phyloP scores from a whole-genome alignment of 2,797 vertebrate species.

The Thaleichthys pacificus region DNA sequence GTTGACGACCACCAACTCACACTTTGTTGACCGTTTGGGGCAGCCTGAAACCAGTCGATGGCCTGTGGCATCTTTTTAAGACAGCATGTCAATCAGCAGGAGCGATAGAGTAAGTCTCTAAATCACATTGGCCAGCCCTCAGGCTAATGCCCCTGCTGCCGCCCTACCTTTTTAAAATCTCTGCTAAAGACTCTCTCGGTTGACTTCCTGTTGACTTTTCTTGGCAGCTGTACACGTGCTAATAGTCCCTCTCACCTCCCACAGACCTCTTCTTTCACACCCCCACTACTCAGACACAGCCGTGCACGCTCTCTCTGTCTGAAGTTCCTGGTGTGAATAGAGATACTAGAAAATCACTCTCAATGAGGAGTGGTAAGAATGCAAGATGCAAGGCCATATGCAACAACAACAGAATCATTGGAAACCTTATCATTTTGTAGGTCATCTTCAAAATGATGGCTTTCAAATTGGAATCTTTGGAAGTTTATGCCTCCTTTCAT shows the following conservation, averaged over 20 bases:
- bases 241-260: constrained; percentile 8
- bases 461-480: no score
- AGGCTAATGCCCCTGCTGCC: background rate
- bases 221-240: constrained; percentile 25
- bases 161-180: constrained; percentile 49
- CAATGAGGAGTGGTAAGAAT: background rate
- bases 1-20: no score
- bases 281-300: background rate
- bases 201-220: constrained; percentile 47
- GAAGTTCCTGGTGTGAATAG: background rate
- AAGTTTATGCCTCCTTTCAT: no score
- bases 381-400: no score
- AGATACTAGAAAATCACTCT: background rate
- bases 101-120: background rate
- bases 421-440: no score
- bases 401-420: no score
- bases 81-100: no score
- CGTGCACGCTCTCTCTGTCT: background rate
- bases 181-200: constrained; percentile 34
- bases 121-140: background rate
- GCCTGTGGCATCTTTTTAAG: no score
- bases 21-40: no score
- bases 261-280: background rate
- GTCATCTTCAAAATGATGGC: no score
- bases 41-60: no score